phyloP scores from a whole-genome alignment of 2,797 vertebrate species.

The Amblyraja radiata region DNA sequence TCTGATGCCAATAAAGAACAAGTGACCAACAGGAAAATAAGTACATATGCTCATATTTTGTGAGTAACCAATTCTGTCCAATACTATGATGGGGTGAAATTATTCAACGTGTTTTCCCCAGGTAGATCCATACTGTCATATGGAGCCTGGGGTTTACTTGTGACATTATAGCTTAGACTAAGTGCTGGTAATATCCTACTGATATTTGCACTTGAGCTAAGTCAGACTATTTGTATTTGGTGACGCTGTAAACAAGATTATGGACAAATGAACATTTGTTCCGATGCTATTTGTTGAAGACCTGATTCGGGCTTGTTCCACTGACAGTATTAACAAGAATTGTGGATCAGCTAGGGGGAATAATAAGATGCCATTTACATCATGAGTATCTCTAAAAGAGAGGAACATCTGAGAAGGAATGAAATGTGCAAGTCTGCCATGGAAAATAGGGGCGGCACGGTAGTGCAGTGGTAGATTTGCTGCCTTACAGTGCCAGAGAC shows the following conservation, averaged over 20 bases:
- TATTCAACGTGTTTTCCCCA: background rate
- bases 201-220: background rate
- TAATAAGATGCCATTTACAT: background rate
- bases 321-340: background rate
- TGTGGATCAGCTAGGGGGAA: background rate
- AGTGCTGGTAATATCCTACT: background rate
- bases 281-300: background rate
- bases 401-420: background rate
- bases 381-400: background rate
- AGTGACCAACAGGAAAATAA: background rate
- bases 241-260: background rate
- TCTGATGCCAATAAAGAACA: background rate
- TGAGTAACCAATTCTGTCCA: background rate
- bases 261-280: background rate
- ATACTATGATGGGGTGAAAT: no score
- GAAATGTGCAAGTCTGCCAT: background rate
- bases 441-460: no score
- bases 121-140: background rate
- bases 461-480: no score
- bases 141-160: background rate
- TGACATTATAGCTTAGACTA: background rate
- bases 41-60: background rate
- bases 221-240: background rate
- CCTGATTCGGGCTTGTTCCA: background rate
- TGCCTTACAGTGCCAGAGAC: no score